These are phyloP conservation scores for Mya arenaria DNA, from an alignment of 1,140 invertebrate genomes.

Conservation along the genomic window DNA sequence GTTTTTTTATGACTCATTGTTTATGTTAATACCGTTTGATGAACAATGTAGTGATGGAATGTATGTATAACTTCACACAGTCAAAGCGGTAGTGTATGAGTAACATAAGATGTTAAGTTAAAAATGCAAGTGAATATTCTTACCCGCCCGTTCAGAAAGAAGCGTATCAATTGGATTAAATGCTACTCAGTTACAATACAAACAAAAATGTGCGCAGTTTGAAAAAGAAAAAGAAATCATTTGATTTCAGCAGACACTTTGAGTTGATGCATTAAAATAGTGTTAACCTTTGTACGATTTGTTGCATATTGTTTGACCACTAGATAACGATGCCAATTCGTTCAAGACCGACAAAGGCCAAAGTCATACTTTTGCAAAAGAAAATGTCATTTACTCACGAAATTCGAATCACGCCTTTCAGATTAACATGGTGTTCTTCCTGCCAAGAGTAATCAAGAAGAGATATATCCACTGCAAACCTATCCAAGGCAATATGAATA, in stretches of 20 bases:
- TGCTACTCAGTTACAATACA: not conserved
- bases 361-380: not conserved
- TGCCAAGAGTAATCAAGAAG: constrained; percentile 40
- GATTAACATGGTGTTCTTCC: constrained; percentile 2
- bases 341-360: not conserved
- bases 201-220: not conserved
- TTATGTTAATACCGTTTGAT: too few species aligned
- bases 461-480: constrained; percentile 11
- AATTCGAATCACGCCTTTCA: constrained; percentile 9
- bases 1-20: too few species aligned
- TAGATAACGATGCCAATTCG: not conserved
- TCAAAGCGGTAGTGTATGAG: too few species aligned
- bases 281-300: not conserved
- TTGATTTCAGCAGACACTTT: not conserved
- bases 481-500: constrained; percentile 28
- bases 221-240: not conserved
- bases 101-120: too few species aligned
- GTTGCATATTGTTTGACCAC: not conserved
- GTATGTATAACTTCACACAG: too few species aligned
- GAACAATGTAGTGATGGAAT: too few species aligned
- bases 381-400: not conserved
- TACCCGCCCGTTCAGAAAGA: too few species aligned
- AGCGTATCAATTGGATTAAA: too few species aligned
- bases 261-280: not conserved
- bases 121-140: too few species aligned